A percentile compares a stretch with the other conserved stretches of the same genome.
Evolutionary conservation across 2,113 vertebrate species (phyloP).

Genomic region (Lycocorax pyrrhopterus): DNA sequence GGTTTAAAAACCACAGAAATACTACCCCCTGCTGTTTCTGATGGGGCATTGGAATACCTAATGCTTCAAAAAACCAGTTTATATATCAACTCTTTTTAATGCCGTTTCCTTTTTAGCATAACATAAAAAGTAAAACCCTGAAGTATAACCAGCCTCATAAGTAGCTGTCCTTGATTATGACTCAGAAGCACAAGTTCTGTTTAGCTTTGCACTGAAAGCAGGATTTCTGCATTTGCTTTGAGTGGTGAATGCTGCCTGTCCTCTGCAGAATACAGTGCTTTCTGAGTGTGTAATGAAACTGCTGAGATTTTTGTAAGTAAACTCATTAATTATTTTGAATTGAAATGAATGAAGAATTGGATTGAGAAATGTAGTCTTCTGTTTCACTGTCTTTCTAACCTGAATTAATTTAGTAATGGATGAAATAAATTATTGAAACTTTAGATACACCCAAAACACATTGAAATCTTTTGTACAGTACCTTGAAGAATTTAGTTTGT

Average conservation of each 20-base stretch:
- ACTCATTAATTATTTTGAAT: neutral
- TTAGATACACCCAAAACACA: neutral
- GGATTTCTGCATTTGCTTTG: neutral
- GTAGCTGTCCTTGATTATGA: neutral
- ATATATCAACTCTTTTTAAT: neutral
- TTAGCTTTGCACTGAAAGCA: neutral
- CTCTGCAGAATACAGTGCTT: neutral
- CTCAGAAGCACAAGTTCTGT: neutral
- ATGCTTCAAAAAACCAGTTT: neutral
- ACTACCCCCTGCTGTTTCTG: conserved; percentile 54
- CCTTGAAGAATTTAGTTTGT: neutral
- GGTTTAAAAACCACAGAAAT: conserved; percentile 25
- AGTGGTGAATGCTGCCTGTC: neutral
- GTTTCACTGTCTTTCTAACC: neutral
- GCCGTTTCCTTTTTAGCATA: neutral
- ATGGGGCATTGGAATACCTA: neutral
- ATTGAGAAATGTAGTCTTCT: neutral
- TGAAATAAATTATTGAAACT: neutral
- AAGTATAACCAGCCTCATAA: neutral
- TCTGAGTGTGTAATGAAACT: neutral
- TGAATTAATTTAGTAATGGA: neutral
- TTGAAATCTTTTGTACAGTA: neutral
- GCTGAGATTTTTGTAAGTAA: neutral
- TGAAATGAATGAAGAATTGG: neutral
- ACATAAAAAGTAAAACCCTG: neutral